Evolutionary conservation across 2,113 vertebrate species (phyloP), one percentile per base, ranked within the genome.

Genomic region (Trochalopteron elliotii): DNA sequence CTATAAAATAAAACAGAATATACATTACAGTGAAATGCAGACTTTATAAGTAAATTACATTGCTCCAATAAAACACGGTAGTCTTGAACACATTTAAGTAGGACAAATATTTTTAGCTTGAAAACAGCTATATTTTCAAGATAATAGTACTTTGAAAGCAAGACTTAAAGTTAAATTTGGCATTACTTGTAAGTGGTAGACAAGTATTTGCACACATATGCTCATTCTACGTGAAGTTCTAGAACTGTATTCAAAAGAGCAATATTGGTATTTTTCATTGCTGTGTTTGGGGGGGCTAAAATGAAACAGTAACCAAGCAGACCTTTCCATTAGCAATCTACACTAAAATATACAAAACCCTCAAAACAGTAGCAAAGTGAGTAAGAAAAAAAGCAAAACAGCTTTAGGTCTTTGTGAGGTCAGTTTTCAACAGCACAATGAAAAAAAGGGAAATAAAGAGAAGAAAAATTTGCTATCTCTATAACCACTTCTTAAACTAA

Each of bases 111-210:
- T 59, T 77, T 78, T 70, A 60, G 37, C 40, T 69, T 68, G 50
- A 37, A 47, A 85, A 49, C 10, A 65, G 55, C 23, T 76, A 30
- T 5, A 30, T 67, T 89, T 93, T 50, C 28, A 59, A 88, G 88
- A n/a, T 39, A 70, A 30, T 40, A 55, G 21, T 42, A 84, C 21
- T 67, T 84, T 44, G 71, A 83, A 83, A 91, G 45, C 65, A 96
- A 84, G 65, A 71, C 7, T 68, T 28, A 60, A 74, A 77, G 12
- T 65, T n/a, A 59, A 79, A 86, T 79, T 22, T 65, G 31, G 31
- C 24, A 83, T 87, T 76, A 83, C n/a, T 68, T 69, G 7, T 42
- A 71, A 84, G 28, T 3, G 7, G 28, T 18, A 72, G 53, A 47
- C 27, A 75, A 68, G 9, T 37, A 16, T 30, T 57, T 6, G 35